phyloP scores from a whole-genome alignment of 2,888 invertebrate species.

The Ormyrus pomaceus region DNA sequence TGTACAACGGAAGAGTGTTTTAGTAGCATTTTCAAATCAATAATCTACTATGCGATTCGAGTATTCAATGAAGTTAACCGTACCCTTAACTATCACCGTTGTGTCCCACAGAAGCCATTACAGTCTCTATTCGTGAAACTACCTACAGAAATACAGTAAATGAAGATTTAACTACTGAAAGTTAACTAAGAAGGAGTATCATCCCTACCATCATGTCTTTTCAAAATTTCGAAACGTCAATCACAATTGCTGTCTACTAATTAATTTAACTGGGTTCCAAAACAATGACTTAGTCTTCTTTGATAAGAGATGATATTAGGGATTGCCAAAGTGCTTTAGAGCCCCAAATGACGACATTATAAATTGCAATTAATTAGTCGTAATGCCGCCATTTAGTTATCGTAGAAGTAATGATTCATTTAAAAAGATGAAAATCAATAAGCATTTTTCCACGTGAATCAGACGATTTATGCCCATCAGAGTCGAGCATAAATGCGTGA shows the following conservation, averaged over 20 bases:
- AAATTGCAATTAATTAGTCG: background rate
- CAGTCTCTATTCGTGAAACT: conserved; percentile 58
- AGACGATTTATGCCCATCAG: background rate
- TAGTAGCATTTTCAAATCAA: too few relatives aligned
- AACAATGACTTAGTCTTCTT: conserved; percentile 4
- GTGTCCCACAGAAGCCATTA: conserved; percentile 58
- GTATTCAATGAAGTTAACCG: conserved; percentile 44
- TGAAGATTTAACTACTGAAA: conserved; percentile 42
- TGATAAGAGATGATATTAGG: background rate
- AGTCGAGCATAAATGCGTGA: too few relatives aligned
- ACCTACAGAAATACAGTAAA: conserved; percentile 57
- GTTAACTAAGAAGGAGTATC: conserved; percentile 3
- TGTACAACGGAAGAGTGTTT: too few relatives aligned
- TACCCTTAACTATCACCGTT: conserved; percentile 59
- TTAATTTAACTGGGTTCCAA: background rate
- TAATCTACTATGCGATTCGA: conserved; percentile 35
- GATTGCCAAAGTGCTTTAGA: background rate
- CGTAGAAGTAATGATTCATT: too few relatives aligned
- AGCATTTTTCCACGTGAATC: too few relatives aligned
- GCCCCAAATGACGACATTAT: background rate
- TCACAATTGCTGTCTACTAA: too few relatives aligned
- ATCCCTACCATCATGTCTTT: too few relatives aligned
- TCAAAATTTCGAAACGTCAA: too few relatives aligned
- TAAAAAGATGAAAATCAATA: too few relatives aligned
- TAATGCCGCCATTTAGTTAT: too few relatives aligned